Base-by-base conservation (phyloP, 2,113 vertebrate genomes). In the Cyphomyrus plagiostoma region DNA sequence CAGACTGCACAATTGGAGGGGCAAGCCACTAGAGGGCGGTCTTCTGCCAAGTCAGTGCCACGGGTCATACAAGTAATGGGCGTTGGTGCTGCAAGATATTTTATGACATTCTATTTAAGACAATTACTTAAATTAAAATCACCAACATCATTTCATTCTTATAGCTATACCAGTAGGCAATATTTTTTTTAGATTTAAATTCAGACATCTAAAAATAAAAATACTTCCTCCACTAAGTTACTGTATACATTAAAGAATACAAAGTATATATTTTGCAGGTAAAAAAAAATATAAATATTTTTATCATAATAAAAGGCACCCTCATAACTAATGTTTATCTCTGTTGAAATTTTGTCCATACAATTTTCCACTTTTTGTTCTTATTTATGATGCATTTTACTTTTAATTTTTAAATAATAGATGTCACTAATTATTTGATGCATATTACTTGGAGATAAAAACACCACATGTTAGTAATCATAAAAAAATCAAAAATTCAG, bases 1-100 rank as follows among this genome's bases (percentile, higher is more conserved):
- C 94, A 94, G 0, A 93, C 93, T 53, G 93, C 91, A 90, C 98
- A 99, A 93, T 93, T 94, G 0, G 96, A 94, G 42, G 98, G 98
- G 90, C 98, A 99, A 23, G 97, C 92, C 1, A 98, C 95, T 91
- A 97, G 93, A 91, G 92, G 91, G 11, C 89, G 91, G 89, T 96
- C 94, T 88, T 95, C 96, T 84, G 90, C 92, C 89, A 98, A 95
- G 93, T 98, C 97, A 46, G 95, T 94, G 50, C 96, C 97, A 88
- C 97, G 97, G 80, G 96, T 98, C 91, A 91, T 95, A 90, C 98
- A 99, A 0, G 93, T 94, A 90, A 99, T 90, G 15, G 97, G 95
- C 21, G 93, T 90, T 1, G 95, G 91, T 91, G 92, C 97, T 98
- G 92, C 90, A 89, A 91, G 90, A 82, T n/a, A 62, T 42, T 62